phyloP scores from a whole-genome alignment of 2,888 invertebrate species.

The Apeira syringaria region DNA sequence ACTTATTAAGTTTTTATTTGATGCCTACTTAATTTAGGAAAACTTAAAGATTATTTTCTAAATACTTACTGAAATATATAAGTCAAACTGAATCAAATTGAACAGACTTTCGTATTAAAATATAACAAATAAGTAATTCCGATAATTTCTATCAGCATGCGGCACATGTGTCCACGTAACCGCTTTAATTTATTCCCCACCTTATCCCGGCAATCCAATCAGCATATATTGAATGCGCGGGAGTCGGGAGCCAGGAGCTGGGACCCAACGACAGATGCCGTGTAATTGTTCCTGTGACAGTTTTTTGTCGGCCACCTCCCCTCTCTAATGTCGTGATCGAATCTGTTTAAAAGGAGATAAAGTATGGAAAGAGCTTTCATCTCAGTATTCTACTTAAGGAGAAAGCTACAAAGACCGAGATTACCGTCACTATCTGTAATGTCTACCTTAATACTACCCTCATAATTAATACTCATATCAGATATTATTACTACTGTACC shows the following conservation, averaged over 20 bases:
- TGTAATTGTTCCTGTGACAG: constrained; percentile 79
- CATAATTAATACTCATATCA: too few relatives aligned
- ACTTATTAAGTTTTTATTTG: too few relatives aligned
- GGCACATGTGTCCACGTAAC: constrained; percentile 44
- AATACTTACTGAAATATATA: too few relatives aligned
- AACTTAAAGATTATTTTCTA: too few relatives aligned
- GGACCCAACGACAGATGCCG: constrained; percentile 69
- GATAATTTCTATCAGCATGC: constrained; percentile 30
- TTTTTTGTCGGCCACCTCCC: constrained; percentile 65
- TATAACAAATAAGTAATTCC: constrained; percentile 13
- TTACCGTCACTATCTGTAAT: too few relatives aligned
- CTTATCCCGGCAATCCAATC: constrained; percentile 68
- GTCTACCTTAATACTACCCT: too few relatives aligned
- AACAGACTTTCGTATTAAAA: constrained; percentile 6
- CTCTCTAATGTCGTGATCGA: constrained; percentile 72
- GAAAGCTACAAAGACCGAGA: too few relatives aligned
- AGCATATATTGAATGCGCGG: constrained; percentile 67
- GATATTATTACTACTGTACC: too few relatives aligned
- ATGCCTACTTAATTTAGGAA: too few relatives aligned
- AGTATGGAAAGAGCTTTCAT: constrained; percentile 45
- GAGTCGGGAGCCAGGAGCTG: constrained; percentile 10
- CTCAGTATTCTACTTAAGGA: too few relatives aligned
- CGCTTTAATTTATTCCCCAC: constrained; percentile 51
- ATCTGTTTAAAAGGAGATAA: constrained; percentile 66
- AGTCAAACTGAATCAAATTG: too few relatives aligned